phyloP scores from a whole-genome alignment of 2,113 vertebrate species.

The Gyps fulvus region DNA sequence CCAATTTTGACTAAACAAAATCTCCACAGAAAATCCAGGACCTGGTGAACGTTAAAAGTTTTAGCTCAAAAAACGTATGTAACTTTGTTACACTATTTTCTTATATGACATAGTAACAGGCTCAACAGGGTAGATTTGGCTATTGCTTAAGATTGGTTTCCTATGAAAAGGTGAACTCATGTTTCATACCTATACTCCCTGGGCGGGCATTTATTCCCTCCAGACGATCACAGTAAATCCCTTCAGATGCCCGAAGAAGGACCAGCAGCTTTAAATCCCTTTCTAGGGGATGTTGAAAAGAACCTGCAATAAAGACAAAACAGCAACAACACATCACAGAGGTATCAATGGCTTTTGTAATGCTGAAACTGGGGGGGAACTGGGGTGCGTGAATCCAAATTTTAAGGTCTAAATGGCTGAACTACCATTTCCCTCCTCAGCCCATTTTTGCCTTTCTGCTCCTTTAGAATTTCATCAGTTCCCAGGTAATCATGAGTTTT shows the following conservation, averaged over 20 bases:
- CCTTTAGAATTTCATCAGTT: neutral
- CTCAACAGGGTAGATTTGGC: neutral
- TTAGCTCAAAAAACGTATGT: neutral
- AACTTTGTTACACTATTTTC: neutral
- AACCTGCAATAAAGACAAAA: slow-evolving; percentile 58
- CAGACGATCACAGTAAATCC: slow-evolving; percentile 67
- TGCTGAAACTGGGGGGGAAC: neutral
- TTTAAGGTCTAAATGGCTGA: neutral
- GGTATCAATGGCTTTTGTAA: neutral
- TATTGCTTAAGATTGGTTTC: neutral
- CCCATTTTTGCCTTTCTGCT: neutral
- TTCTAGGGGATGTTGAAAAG: slow-evolving; percentile 61
- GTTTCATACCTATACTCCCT: slow-evolving; percentile 73
- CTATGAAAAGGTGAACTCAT: neutral
- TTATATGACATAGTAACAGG: neutral
- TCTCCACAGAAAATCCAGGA: neutral
- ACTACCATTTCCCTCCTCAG: neutral
- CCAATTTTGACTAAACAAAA: neutral
- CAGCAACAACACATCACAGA: neutral
- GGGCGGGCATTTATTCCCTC: slow-evolving; percentile 49
- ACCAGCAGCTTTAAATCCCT: slow-evolving; percentile 63
- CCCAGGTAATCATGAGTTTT: neutral
- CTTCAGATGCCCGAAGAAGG: slow-evolving; percentile 71
- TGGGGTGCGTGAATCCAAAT: accelerated
- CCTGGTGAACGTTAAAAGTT: neutral